A percentile compares a stretch with the other conserved stretches of the same genome.
Conservation (phyloP, 2,797 vertebrate species). For the Ciconia nigra region DNA sequence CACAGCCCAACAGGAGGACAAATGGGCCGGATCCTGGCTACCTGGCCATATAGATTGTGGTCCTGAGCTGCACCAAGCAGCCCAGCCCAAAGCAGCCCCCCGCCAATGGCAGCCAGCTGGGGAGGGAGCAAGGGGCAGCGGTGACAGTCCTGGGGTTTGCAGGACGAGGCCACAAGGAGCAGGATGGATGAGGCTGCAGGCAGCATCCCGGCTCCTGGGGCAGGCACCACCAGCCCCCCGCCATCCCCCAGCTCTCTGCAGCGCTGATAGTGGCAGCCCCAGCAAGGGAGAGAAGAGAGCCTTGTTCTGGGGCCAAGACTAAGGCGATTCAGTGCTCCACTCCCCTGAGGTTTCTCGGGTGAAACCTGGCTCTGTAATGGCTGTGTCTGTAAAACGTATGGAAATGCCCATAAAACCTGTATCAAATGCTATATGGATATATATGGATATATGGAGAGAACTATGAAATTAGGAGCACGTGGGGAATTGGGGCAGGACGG, state of each 20-base stretch:
- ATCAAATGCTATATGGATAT: slow-evolving; percentile 78
- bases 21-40: neutral
- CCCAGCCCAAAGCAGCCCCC: neutral
- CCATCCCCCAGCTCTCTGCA: slow-evolving; percentile 61
- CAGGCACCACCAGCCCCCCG: neutral
- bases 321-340: slow-evolving; percentile 71
- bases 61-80: neutral
- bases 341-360: slow-evolving; percentile 79
- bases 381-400: slow-evolving; percentile 79
- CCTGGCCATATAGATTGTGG: neutral
- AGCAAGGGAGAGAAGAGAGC: slow-evolving; percentile 77
- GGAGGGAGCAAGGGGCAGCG: neutral
- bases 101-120: neutral
- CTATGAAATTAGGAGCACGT: slow-evolving; percentile 75
- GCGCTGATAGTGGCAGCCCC: slow-evolving; percentile 56
- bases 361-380: slow-evolving; percentile 79
- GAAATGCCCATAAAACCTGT: slow-evolving; percentile 82
- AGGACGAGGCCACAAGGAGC: neutral
- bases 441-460: slow-evolving; percentile 76
- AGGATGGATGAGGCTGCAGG: neutral
- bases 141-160: neutral
- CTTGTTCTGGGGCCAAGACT: slow-evolving; percentile 81
- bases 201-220: neutral
- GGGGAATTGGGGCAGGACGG: slow-evolving; percentile 70
- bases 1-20: neutral